These are phyloP conservation scores for Myotis pilosus DNA, from an alignment of 2,797 vertebrate genomes.

Conservation along the genomic window DNA sequence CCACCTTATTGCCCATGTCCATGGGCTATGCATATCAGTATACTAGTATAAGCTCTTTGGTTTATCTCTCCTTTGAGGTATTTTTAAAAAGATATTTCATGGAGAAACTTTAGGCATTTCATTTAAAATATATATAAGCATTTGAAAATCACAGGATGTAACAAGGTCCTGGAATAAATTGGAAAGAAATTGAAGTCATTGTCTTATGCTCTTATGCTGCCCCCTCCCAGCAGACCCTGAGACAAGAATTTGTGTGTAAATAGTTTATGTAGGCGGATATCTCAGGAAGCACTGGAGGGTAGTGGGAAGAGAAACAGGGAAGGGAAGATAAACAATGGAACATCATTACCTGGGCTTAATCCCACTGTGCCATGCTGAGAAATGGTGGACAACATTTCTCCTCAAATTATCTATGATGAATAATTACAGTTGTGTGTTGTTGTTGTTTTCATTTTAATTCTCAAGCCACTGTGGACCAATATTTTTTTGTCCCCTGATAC, in stretches of 20 bases:
- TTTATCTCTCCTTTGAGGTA: not conserved
- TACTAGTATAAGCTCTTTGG: no score
- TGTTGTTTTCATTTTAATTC: not conserved
- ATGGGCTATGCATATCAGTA: no score
- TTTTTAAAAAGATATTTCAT: conserved; percentile 53
- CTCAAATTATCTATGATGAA: conserved; percentile 17
- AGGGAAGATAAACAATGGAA: not conserved
- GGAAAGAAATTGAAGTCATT: conserved; percentile 37
- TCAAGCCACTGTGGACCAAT: not conserved
- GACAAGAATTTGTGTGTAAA: conserved; percentile 17
- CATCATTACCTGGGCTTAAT: not conserved
- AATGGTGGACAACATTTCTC: not conserved
- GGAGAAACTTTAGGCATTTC: conserved; percentile 23
- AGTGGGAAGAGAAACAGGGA: not conserved
- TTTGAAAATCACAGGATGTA: conserved; percentile 45
- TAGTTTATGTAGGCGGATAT: not conserved
- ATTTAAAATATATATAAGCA: conserved; percentile 41
- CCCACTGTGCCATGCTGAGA: not conserved
- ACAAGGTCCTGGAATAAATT: conserved; percentile 40
- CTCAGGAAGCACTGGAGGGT: not conserved
- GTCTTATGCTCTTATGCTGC: not conserved
- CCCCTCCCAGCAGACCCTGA: not conserved
- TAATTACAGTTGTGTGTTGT: not conserved
- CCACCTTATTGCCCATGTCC: no score
- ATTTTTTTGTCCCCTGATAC: not conserved